Evolutionary conservation across 2,888 invertebrate genomes (phyloP).

Genomic region (Alsophila aescularia): DNA sequence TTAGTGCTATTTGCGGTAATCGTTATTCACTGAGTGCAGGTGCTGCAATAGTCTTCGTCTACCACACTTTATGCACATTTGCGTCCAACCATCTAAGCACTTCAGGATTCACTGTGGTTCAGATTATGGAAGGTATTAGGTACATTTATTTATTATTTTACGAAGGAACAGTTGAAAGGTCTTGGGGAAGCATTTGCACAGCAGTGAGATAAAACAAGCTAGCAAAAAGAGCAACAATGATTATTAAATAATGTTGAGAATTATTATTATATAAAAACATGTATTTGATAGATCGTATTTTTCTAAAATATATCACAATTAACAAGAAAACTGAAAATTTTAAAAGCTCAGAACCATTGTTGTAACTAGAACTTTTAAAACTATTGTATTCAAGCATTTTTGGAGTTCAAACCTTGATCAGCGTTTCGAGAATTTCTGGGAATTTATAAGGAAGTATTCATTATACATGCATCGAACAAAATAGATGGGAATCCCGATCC

Average conservation of each 20-base stretch:
- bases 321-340: conserved; percentile 17
- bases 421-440: conserved; percentile 16
- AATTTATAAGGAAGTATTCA: conserved; percentile 14
- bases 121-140: no score
- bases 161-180: no score
- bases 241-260: no score
- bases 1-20: conserved; percentile 7
- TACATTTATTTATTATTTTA: no score
- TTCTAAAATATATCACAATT: background rate
- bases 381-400: conserved; percentile 21
- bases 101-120: background rate
- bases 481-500: conserved; percentile 27
- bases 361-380: conserved; percentile 19
- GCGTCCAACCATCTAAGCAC: conserved; percentile 12
- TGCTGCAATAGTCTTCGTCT: conserved; percentile 25
- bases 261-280: no score
- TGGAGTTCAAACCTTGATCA: conserved; percentile 22
- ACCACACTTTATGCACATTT: conserved; percentile 26
- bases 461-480: conserved; percentile 30
- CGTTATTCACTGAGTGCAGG: conserved; percentile 23
- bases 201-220: no score
- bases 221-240: no score
- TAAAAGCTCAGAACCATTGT: conserved; percentile 6
- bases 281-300: no score
- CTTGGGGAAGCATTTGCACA: no score